Evolutionary conservation across 2,888 invertebrate species (phyloP).

Genomic region (Drosophila paracracens): DNA sequence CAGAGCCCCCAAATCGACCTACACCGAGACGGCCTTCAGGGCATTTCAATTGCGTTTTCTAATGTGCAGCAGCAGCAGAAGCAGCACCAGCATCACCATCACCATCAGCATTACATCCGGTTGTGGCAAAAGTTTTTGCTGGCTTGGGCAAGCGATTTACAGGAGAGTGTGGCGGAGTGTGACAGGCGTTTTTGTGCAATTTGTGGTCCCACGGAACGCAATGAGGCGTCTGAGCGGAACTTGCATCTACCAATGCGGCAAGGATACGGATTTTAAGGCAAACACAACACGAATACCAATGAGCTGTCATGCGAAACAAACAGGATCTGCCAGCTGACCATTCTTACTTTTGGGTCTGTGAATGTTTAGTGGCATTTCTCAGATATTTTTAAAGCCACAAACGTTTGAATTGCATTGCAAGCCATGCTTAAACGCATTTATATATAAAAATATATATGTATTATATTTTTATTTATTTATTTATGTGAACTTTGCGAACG

Average conservation of each 20-base stretch:
- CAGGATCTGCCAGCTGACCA: not conserved
- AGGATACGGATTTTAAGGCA: slow-evolving; percentile 50
- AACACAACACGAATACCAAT: slow-evolving; percentile 52
- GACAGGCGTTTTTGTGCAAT: slow-evolving; percentile 44
- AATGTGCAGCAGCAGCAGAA: slow-evolving; percentile 43
- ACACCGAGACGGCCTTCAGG: slow-evolving; percentile 24
- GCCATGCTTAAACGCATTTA: not conserved
- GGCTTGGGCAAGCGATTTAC: not conserved
- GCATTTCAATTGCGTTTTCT: slow-evolving; percentile 50
- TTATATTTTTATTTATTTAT: not conserved
- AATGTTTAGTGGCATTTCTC: not conserved
- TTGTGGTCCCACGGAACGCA: slow-evolving; percentile 34
- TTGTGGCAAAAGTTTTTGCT: slow-evolving; percentile 44
- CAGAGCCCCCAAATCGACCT: not conserved
- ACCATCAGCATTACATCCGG: slow-evolving; percentile 34
- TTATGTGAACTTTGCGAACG: not conserved
- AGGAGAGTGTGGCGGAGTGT: not conserved
- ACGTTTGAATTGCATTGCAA: not conserved
- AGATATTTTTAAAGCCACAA: not conserved
- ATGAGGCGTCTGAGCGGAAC: slow-evolving; percentile 59
- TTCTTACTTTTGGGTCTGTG: not conserved
- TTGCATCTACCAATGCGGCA: slow-evolving; percentile 62
- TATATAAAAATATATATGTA: not conserved
- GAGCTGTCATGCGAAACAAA: slow-evolving; percentile 23
- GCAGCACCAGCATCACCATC: slow-evolving; percentile 9